Base-by-base conservation (phyloP, 2,888 invertebrate genomes). In the Drosophila basisetae region DNA sequence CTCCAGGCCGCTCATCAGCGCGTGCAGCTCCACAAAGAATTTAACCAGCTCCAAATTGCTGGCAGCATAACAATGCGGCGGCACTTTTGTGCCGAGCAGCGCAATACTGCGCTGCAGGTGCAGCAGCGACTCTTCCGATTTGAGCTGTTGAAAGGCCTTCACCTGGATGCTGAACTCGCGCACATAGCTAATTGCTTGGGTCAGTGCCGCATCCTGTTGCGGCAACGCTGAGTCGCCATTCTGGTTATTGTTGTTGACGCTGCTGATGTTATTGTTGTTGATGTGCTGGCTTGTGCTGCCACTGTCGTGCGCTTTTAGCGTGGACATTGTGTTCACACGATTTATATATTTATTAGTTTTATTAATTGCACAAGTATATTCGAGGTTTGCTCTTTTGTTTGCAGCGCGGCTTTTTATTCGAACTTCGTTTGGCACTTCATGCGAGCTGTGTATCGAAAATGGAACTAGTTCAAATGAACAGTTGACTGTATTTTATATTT, bases 1-100 rank as follows among this genome's bases (percentile, higher is more conserved):
- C 30, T 91, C 86, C 5, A 93, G 68, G 0, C 68, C 78, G 16
- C 91, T 84, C 82, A 93, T 91, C 13, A 93, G 82, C 0, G 91
- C 90, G 64, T 93, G 91, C 39, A 93, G 58, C 43, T 93, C 93
- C 16, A 93, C 87, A 71, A 91, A 93, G 64, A 93, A 93, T 39
- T 92, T 91, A 0, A 91, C 85, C 39, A 92, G 75, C 64, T 93
- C 93, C 67, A 93, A 60, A 18, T 89, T 73, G 1, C 84, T 89
- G 0, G 92, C 89, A 1, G 83, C 80, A 39, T 91, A 93, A 37
- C 89, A 81, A 1, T 87, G 84, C 0, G 92, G 79, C n/a, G 81
- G 83, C 35, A 91, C 79, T 16, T 89, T 81, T 13, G 92, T 91
- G 30, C 91, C 83, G 11, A 91, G 71, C 52, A 91, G 64, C 0